Percentiles rank a stretch among this genome's conserved stretches.
These are phyloP conservation scores for Piprites chloris DNA, from an alignment of 2,113 vertebrate genomes.

Conservation along the genomic window DNA sequence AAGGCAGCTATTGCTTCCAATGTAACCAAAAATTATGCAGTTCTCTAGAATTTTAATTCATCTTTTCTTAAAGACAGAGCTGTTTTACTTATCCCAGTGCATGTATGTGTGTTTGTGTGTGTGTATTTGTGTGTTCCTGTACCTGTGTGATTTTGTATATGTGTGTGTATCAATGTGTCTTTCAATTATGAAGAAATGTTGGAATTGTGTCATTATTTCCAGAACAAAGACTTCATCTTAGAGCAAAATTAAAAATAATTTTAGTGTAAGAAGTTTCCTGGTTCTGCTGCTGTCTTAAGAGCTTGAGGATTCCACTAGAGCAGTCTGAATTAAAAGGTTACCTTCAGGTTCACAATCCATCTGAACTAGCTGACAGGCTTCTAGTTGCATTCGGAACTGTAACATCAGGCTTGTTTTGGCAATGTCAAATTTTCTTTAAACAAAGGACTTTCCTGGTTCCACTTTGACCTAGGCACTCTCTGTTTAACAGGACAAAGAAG, in stretches of 20 bases:
- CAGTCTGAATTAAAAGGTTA: neutral
- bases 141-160: neutral
- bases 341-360: neutral
- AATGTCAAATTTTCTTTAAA: neutral
- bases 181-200: neutral
- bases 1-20: neutral
- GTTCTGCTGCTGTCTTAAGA: neutral
- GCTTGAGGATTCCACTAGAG: too few species aligned
- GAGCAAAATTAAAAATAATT: neutral
- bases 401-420: neutral
- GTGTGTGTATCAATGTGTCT: neutral
- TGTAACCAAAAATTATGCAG: neutral
- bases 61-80: neutral
- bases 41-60: neutral
- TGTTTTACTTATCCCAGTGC: neutral
- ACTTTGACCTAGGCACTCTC: neutral
- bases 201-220: neutral
- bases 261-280: neutral
- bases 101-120: fast-evolving
- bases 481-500: neutral
- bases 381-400: neutral
- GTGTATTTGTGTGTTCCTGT: fast-evolving
- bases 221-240: neutral
- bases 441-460: neutral
- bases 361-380: neutral